A percentile compares a stretch with the other conserved stretches of the same genome.
These are phyloP conservation scores for Miniopterus natalensis DNA, from an alignment of 2,113 vertebrate genomes.

Conservation along the genomic window DNA sequence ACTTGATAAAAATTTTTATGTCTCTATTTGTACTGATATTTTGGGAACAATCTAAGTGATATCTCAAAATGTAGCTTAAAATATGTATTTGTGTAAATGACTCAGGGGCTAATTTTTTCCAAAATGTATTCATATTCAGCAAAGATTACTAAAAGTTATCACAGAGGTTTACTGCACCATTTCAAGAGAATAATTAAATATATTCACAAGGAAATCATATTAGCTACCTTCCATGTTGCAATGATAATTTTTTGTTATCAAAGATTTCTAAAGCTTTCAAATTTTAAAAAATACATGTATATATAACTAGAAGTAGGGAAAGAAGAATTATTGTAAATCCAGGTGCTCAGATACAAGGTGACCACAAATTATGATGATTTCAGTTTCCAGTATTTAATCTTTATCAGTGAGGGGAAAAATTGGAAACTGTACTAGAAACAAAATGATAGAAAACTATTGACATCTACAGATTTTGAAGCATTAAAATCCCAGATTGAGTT, in stretches of 20 bases:
- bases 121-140: neutral
- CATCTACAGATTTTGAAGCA: neutral
- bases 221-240: neutral
- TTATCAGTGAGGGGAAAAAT: neutral
- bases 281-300: neutral
- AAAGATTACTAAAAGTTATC: neutral
- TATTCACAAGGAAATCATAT: constrained; percentile 15
- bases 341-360: neutral
- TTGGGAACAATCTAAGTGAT: constrained; percentile 83
- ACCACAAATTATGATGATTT: neutral
- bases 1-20: constrained; percentile 78
- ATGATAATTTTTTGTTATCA: neutral
- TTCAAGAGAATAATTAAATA: constrained; percentile 50
- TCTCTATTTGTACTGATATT: constrained; percentile 63
- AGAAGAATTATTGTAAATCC: neutral
- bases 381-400: constrained; percentile 18
- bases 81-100: constrained; percentile 45
- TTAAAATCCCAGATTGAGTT: neutral
- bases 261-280: neutral
- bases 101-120: neutral
- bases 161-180: neutral
- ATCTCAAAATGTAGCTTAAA: constrained; percentile 85
- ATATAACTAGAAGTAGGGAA: neutral
- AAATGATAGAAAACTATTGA: neutral
- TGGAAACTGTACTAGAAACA: neutral